A percentile compares a stretch with the other conserved stretches of the same genome.
These are phyloP conservation scores for Gambusia affinis DNA, from an alignment of 2,113 vertebrate species.

Conservation along the genomic window DNA sequence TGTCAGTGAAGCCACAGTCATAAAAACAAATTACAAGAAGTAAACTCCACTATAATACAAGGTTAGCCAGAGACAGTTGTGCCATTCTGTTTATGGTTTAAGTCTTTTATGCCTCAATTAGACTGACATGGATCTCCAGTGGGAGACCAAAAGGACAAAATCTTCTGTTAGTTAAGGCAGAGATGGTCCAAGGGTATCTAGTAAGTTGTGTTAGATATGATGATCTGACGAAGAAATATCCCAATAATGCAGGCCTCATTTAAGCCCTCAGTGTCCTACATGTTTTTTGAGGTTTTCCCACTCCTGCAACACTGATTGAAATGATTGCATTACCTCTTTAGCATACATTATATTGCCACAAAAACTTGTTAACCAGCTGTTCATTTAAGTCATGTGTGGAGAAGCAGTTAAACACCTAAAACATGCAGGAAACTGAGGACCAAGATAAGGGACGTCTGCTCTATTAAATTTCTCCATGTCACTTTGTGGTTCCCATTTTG, in stretches of 20 bases:
- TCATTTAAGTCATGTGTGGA: too few relatives aligned
- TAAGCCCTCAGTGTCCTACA: neutral
- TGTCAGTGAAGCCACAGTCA: conserved; percentile 43
- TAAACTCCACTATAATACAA: conserved; percentile 48
- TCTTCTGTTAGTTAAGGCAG: conserved; percentile 66
- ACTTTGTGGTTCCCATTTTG: conserved; percentile 46
- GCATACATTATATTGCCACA: too few relatives aligned
- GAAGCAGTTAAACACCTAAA: too few relatives aligned
- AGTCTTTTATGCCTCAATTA: conserved; percentile 33
- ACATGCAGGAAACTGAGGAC: too few relatives aligned
- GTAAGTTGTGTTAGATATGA: conserved; percentile 53
- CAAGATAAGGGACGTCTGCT: neutral
- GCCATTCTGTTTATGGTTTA: conserved; percentile 29
- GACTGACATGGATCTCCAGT: conserved; percentile 36
- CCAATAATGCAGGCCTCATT: conserved; percentile 70
- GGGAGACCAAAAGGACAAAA: conserved; percentile 62
- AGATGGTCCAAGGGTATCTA: conserved; percentile 71
- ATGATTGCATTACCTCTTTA: too few relatives aligned
- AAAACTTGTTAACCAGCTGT: too few relatives aligned
- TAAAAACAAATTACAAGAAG: conserved; percentile 48
- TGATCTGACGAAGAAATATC: conserved; percentile 71
- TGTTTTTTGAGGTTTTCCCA: too few relatives aligned
- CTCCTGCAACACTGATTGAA: too few relatives aligned
- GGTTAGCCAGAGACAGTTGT: conserved; percentile 41
- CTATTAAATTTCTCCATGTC: conserved; percentile 33